Evolutionary conservation across 2,797 vertebrate genomes (phyloP).

Genomic region (Myoxocephalus aenaeus): DNA sequence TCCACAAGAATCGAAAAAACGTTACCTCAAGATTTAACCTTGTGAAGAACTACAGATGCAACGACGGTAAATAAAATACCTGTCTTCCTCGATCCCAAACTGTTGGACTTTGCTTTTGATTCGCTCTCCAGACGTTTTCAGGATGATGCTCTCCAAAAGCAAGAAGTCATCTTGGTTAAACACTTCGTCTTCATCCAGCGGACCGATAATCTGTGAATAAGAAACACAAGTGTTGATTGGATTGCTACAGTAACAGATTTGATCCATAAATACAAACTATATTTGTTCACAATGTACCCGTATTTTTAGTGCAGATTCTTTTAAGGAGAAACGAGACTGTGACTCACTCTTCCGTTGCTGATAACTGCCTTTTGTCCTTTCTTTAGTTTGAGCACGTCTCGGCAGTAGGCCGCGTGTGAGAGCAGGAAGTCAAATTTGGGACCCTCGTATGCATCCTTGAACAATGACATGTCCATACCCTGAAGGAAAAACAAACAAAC

Average conservation of each 20-base stretch:
- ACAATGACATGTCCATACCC: conserved; percentile 94
- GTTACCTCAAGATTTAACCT: background rate
- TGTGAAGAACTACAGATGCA: background rate
- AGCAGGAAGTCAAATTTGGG: conserved; percentile 92
- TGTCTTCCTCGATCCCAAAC: conserved; percentile 93
- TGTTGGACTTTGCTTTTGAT: conserved; percentile 94
- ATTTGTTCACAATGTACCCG: background rate
- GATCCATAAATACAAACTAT: background rate
- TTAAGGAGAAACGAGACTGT: background rate
- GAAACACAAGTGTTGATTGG: background rate
- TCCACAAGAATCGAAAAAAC: background rate
- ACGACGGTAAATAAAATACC: conserved; percentile 76
- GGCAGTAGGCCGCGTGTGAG: conserved; percentile 92
- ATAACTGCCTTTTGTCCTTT: conserved; percentile 95
- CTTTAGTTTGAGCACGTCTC: conserved; percentile 94
- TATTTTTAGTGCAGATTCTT: background rate
- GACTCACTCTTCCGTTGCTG: conserved; percentile 96
- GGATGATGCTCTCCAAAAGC: conserved; percentile 94
- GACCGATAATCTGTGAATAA: conserved; percentile 91
- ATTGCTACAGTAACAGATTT: background rate
- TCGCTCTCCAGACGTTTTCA: conserved; percentile 96
- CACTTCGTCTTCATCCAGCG: conserved; percentile 90
- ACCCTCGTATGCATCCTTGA: conserved; percentile 90
- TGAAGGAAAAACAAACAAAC: conserved; percentile 59
- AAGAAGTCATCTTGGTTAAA: conserved; percentile 99